Evolutionary conservation across 2,113 vertebrate species (phyloP).

Genomic region (Sylvilagus bachmani): DNA sequence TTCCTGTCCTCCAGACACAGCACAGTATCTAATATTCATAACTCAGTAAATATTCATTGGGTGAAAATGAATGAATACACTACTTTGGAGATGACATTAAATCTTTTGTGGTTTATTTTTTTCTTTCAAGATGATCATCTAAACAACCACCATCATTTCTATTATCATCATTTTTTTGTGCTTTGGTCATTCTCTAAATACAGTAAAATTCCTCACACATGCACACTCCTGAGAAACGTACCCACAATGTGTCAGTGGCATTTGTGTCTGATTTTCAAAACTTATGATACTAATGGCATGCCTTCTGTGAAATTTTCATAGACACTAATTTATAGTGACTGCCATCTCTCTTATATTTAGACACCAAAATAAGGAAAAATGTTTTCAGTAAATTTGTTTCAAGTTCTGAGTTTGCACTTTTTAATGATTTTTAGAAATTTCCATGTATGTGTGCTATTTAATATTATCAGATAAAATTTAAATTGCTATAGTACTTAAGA

Average conservation of each 20-base stretch:
- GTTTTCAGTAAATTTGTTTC: neutral
- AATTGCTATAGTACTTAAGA: constrained; percentile 26
- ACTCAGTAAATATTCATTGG: constrained; percentile 24
- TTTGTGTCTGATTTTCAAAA: neutral
- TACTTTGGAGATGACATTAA: neutral
- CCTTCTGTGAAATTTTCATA: neutral
- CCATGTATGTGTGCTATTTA: neutral
- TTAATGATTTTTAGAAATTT: constrained; percentile 15
- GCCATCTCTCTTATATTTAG: neutral
- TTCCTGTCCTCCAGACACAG: neutral
- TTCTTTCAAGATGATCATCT: neutral
- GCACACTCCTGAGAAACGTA: neutral
- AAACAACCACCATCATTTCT: neutral
- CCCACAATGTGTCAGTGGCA: neutral
- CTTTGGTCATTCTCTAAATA: too few relatives aligned
- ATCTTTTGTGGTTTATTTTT: neutral
- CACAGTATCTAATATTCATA: neutral
- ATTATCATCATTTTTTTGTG: neutral
- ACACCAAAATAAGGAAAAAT: neutral
- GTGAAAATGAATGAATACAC: neutral
- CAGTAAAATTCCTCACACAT: too few relatives aligned
- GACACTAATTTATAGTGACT: constrained; percentile 20
- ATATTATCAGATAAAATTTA: constrained; percentile 32
- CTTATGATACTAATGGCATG: neutral
- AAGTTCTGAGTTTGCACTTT: neutral